Evolutionary conservation across 1,140 invertebrate species (phyloP), one percentile per base, ranked within the genome.

Genomic region (Drosophila lacteicornis): DNA sequence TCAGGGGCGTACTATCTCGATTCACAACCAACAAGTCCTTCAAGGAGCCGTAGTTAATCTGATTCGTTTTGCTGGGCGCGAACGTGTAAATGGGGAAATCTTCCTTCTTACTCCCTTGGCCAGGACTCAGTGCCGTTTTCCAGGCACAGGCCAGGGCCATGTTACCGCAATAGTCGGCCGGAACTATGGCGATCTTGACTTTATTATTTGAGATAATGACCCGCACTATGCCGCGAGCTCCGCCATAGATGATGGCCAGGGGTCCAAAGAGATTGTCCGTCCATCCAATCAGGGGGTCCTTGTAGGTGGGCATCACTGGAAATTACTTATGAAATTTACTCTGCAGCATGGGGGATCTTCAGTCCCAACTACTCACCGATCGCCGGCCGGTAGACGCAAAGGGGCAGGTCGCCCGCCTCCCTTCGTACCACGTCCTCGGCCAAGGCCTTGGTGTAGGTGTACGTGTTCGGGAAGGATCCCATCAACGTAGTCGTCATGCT

Each of bases 261-360:
- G 97, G 97, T 49, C 98, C 98, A 91, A 98, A 98, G 71, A 97
- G 93, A 86, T 98, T 99, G 91, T 99, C 98, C 30, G 98, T 96
- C 96, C 97, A 98, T 2, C 96, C 96, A 7, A 91, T 59, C 0
- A 95, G 74, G 0, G 95, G 95, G 67, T 98, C 97, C 67, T 95
- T 95, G 92, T 95, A 96, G 1, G 96, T 96, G 0, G 97, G 96
- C 38, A 97, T 95, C 30, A 98, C 97, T 96, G 91, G 0, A 7
- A 43, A 47, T 95, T 94, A 33, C 97, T 4, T 4, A 33, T 25
- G 22, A 25, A 25, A 25, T 25, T 3, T 25, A 25, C 2, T 13
- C 11, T 5, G 11, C 15, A n/a, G 47, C 11, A n/a, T 4, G 15
- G 4, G 2, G 12, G 13, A 19, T 33, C 11, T 11, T 8, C 6